Base-by-base conservation (phyloP, 2,113 vertebrate species). In the Cyanocitta stelleri region DNA sequence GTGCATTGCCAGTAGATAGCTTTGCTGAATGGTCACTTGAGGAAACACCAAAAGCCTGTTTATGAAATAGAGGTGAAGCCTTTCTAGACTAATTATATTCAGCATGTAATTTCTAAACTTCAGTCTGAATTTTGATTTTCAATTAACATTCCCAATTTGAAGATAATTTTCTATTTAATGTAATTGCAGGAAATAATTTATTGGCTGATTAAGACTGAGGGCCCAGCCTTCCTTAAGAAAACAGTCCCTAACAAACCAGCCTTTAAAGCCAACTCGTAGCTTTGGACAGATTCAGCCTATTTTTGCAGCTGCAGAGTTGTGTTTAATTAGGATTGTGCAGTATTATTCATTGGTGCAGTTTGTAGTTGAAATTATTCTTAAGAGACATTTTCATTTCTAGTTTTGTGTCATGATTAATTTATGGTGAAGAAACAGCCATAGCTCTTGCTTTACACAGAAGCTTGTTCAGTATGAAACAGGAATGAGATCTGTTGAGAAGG, bases 121-220 rank as follows among this genome's bases (percentile, higher is more conserved):
- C 98, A 97, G 98, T 98, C 97, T 97, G 97, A 99, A 98, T 98
- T 99, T 98, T 98, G 98, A 99, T 98, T 99, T 99, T 98, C 98
- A 99, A 99, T 99, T 99, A 99, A 98, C 98, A 98, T 98, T 97
- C 97, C 96, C 98, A 98, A 98, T 99, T 98, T 98, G 97, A 98
- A 98, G 98, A 98, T 98, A 98, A 98, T 98, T 98, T 99, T 99
- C 98, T 98, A 97, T 98, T 98, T 98, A 98, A 98, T 98, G 96
- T 99, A 99, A 99, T 99, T 99, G 98, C 98, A 98, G 98, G 98
- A 99, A 99, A 98, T 98, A 98, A 98, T 99, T 99, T 99, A 98
- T 99, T 98, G 98, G 98, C 98, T 98, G 98, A 99, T 99, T 99
- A 98, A 98, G 98, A 99, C 98, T 97, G 98, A 99, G 98, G 98